Evolutionary conservation across 2,113 vertebrate species (phyloP), one percentile per base, ranked within the genome.

Genomic region (Euleptes europaea): DNA sequence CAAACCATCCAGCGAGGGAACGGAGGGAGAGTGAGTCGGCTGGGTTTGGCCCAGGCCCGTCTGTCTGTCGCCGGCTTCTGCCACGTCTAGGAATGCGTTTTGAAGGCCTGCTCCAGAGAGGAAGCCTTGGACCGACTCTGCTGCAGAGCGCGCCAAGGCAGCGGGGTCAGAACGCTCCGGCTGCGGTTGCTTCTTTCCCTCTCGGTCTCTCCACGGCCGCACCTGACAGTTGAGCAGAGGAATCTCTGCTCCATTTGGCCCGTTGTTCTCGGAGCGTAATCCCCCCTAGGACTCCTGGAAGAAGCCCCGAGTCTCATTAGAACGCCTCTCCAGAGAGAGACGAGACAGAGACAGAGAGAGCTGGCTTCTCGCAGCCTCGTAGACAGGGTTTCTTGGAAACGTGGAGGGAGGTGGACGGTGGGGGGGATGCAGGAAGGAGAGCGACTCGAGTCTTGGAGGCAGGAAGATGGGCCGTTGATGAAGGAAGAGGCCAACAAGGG

Each of bases 391-490:
- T 77, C 72, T 82, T 73, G 38, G 33, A 26, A 6, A 12, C 82
- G 35, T 78, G 23, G 44, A 65, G 47, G 40, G 60, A 63, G 26
- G 47, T 23, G 4, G 71, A 10, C 78, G 51, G 38, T n/a, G 42
- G 17, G 21, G 13, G 74, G 47, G 26, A 2, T 54, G 17, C 51
- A 54, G 51, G 21, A 38, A 2, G 38, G 80, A 15, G 12, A 38
- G 38, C n/a, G 13, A 9, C 3, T 77, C 13, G 17, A 3, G 33
- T 57, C 28, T 28, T 26, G 21, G 44, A 31, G 1, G 15, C 23
- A 40, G 3, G 1, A 28, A 8, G 31, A 23, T 12, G 3, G 4
- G 5, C 4, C 1, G 2, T 1, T 63, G 35, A 69, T 1, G 0
- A 40, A 7, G 33, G 2, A 3, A 5, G 19, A 31, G 60, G 8